A percentile compares a stretch with the other conserved stretches of the same genome.
Conservation (phyloP, 2,113 vertebrate genomes). For the Cygnus atratus region DNA sequence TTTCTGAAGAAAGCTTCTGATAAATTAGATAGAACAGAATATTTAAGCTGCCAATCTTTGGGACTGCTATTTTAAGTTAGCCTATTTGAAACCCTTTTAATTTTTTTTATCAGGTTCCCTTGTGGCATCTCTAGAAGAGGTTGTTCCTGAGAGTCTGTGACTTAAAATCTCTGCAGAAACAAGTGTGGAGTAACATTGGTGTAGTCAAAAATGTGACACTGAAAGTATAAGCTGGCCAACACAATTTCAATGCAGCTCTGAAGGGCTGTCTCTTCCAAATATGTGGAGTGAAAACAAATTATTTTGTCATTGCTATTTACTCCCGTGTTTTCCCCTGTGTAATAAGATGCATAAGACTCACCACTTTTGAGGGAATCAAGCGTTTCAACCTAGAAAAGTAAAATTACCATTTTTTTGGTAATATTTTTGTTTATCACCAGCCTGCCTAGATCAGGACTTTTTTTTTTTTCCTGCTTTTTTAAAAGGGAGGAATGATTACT, state of each 20-base stretch:
- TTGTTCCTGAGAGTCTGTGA: background rate
- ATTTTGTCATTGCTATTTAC: background rate
- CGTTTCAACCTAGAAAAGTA: background rate
- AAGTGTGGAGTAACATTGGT: background rate
- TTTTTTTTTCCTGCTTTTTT: background rate
- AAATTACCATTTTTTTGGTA: background rate
- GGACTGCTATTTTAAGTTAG: constrained; percentile 8
- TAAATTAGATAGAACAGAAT: background rate
- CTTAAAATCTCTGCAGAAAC: background rate
- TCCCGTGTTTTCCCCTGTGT: background rate
- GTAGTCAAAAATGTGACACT: background rate
- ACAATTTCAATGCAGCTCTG: background rate
- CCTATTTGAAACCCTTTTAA: constrained; percentile 26
- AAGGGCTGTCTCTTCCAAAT: background rate
- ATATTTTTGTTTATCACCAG: background rate
- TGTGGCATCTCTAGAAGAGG: background rate
- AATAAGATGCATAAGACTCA: background rate
- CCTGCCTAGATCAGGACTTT: background rate
- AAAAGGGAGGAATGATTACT: background rate
- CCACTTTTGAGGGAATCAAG: background rate
- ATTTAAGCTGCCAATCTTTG: background rate
- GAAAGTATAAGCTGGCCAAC: background rate
- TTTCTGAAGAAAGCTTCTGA: background rate
- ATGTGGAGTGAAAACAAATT: background rate
- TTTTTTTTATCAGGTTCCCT: background rate